Evolutionary conservation across 2,113 vertebrate genomes (phyloP).

Genomic region (Varanus komodoensis): DNA sequence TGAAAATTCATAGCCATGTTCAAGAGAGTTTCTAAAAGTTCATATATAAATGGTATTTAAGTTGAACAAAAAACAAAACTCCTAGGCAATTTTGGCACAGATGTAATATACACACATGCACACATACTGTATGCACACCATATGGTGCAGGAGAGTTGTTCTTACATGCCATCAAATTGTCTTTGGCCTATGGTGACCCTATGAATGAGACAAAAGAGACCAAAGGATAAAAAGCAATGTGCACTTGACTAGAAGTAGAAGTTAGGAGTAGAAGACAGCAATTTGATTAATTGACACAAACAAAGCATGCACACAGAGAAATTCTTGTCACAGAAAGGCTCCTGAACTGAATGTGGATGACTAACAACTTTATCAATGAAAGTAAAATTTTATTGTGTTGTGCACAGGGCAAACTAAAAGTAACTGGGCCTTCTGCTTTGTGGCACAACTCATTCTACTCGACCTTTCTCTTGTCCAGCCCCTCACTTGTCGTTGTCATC

Average conservation of each 20-base stretch:
- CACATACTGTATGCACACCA: too few relatives aligned
- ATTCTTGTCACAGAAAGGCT: not conserved
- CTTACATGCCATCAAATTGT: too few relatives aligned
- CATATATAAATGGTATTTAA: too few relatives aligned
- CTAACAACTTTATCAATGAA: too few relatives aligned
- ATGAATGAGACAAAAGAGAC: too few relatives aligned
- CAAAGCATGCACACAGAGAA: not conserved
- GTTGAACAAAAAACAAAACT: not conserved
- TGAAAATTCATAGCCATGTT: not conserved
- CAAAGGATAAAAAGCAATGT: too few relatives aligned
- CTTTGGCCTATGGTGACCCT: too few relatives aligned
- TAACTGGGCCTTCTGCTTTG: slow-evolving; percentile 45
- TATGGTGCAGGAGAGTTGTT: too few relatives aligned
- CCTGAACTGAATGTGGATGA: not conserved
- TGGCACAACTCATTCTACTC: not conserved
- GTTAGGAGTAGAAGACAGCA: too few relatives aligned
- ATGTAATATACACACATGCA: not conserved
- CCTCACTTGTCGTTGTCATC: not conserved
- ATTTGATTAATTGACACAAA: not conserved
- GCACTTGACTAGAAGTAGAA: too few relatives aligned
- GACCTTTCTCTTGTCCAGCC: slow-evolving; percentile 18
- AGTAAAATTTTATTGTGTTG: not conserved
- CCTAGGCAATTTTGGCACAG: not conserved
- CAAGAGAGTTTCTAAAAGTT: not conserved
- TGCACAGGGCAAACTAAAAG: not conserved